Evolutionary conservation across 2,888 invertebrate genomes (phyloP).

Genomic region (Cepaea hortensis): DNA sequence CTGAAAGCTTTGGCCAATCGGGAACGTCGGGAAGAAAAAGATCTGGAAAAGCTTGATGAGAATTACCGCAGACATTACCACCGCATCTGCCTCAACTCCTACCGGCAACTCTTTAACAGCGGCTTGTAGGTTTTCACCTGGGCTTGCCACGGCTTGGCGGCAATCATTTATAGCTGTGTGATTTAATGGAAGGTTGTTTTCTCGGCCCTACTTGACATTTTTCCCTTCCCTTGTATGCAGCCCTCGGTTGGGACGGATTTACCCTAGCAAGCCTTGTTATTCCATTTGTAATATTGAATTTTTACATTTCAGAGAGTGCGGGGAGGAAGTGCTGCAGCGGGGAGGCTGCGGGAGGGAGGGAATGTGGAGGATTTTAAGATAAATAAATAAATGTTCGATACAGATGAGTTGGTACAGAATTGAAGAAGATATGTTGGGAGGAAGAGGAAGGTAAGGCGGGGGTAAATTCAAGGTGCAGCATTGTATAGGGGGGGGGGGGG

Average conservation of each 20-base stretch:
- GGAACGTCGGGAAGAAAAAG: too few relatives aligned
- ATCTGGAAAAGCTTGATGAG: neutral
- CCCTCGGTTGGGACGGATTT: neutral
- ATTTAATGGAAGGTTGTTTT: conserved; percentile 28
- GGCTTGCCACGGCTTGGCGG: neutral
- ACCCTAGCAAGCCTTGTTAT: neutral
- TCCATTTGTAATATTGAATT: conserved; percentile 12
- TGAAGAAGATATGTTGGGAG: neutral
- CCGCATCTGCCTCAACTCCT: neutral
- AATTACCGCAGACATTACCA: neutral
- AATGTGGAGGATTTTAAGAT: neutral
- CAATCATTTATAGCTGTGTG: neutral
- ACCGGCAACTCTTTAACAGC: neutral
- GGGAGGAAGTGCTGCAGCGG: neutral
- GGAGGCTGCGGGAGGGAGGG: neutral
- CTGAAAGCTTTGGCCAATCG: neutral
- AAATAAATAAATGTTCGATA: neutral
- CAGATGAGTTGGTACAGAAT: neutral
- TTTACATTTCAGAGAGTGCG: neutral
- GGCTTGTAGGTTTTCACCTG: conserved; percentile 3
- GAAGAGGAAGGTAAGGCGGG: neutral
- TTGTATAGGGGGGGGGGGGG: neutral
- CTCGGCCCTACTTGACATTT: neutral
- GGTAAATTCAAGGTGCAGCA: neutral
- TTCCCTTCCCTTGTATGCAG: neutral